A percentile compares a stretch with the other conserved stretches of the same genome.
Conservation (phyloP, 2,888 invertebrate genomes). For the Aphodius sticticus region DNA sequence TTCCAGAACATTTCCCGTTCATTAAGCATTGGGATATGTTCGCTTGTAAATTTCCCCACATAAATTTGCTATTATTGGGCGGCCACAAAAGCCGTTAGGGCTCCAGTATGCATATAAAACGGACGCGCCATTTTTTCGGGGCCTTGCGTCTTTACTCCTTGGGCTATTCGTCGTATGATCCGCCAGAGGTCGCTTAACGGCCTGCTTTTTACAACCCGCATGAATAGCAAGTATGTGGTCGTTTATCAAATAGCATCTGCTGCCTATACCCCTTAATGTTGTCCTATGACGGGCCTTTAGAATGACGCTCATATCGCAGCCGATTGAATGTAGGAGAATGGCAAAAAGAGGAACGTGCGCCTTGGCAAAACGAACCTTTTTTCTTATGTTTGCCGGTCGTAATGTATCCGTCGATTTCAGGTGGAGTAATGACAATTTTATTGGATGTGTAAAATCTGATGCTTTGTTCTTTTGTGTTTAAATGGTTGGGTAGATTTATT, state of each 20-base stretch:
- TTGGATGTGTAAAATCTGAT: neutral
- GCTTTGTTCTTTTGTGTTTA: too few species aligned
- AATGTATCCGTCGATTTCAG: neutral
- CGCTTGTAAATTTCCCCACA: neutral
- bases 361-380: neutral
- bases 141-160: neutral
- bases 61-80: neutral
- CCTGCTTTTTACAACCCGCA: constrained; percentile 15
- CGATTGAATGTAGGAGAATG: neutral
- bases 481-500: too few species aligned
- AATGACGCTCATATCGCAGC: neutral
- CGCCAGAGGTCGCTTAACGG: constrained; percentile 4
- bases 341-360: neutral
- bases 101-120: neutral
- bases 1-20: neutral
- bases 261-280: constrained; percentile 27
- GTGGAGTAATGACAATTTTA: neutral
- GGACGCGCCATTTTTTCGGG: neutral
- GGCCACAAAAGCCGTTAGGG: neutral
- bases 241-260: constrained; percentile 41
- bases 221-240: constrained; percentile 42
- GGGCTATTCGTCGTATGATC: neutral
- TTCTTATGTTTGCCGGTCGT: neutral
- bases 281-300: neutral
- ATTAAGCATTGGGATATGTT: neutral